phyloP scores from a whole-genome alignment of 2,797 vertebrate genomes.

The Eremophila alpestris region DNA sequence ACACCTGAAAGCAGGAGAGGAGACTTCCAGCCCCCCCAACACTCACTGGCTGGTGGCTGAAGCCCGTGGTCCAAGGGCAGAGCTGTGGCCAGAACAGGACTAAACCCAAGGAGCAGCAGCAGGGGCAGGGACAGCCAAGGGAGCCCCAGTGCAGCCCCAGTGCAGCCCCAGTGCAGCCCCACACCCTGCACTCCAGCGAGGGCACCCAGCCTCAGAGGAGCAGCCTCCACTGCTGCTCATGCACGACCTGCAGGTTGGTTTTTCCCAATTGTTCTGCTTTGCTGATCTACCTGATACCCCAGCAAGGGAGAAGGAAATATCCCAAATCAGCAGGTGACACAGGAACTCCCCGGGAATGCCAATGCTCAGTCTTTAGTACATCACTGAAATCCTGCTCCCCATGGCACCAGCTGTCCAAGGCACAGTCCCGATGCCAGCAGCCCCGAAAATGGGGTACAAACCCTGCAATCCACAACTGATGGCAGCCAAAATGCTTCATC shows the following conservation, averaged over 20 bases:
- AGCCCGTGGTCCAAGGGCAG: rapidly evolving
- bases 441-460: rapidly evolving
- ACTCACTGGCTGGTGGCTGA: rapidly evolving
- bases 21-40: neutral
- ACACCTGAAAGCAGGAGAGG: rapidly evolving
- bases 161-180: neutral
- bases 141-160: neutral
- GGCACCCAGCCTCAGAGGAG: neutral
- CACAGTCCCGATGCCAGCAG: neutral
- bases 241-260: rapidly evolving
- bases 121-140: rapidly evolving
- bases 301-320: neutral
- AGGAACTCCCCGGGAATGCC: neutral
- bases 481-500: neutral
- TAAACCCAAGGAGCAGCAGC: neutral
- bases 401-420: neutral
- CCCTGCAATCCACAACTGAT: neutral
- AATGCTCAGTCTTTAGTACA: rapidly evolving
- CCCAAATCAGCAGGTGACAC: neutral
- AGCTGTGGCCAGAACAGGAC: neutral
- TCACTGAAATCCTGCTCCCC: neutral
- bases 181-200: rapidly evolving
- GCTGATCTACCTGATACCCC: neutral
- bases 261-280: neutral
- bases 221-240: neutral